These are phyloP conservation scores for Anneissia japonica DNA, from an alignment of 35 echinoderm and acorn worm genomes.

Conservation along the genomic window DNA sequence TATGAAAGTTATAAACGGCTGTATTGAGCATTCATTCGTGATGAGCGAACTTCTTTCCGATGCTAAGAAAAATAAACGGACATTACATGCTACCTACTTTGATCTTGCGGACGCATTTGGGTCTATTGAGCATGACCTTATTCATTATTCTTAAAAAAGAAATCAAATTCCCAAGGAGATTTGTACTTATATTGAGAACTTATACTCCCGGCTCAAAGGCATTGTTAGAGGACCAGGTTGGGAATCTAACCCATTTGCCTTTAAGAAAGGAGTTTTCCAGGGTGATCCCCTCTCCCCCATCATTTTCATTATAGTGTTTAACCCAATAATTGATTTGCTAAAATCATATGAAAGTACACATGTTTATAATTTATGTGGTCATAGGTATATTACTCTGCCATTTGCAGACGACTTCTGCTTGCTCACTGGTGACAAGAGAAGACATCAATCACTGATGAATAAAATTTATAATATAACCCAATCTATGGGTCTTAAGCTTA, in stretches of 20 bases:
- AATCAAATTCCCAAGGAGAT: constrained; percentile 1
- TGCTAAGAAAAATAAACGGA: constrained; percentile 24
- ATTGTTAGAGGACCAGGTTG: constrained; percentile 17
- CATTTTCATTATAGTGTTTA: constrained; percentile 30
- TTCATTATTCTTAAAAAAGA: constrained; percentile 1
- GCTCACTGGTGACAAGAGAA: constrained; percentile 25
- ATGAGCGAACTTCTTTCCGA: constrained; percentile 33
- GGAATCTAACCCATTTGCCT: constrained; percentile 22
- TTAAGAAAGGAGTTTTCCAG: constrained; percentile 45
- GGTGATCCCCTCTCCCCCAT: constrained; percentile 50
- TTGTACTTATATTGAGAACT: constrained; percentile 17
- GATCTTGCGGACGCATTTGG: constrained; percentile 30
- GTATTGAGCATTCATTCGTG: constrained; percentile 24
- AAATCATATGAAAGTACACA: constrained; percentile 3
- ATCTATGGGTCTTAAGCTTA: neutral
- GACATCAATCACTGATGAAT: constrained; percentile 20
- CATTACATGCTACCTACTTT: constrained; percentile 32
- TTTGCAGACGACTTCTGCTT: constrained; percentile 52
- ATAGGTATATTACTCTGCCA: constrained; percentile 31
- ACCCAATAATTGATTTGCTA: constrained; percentile 32
- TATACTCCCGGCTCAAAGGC: constrained; percentile 28
- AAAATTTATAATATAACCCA: neutral
- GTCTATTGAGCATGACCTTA: constrained; percentile 34
- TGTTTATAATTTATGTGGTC: constrained; percentile 29
- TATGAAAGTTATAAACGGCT: constrained; percentile 43